These are phyloP conservation scores for Paralichthys olivaceus DNA, from an alignment of 2,113 vertebrate genomes.

Conservation along the genomic window DNA sequence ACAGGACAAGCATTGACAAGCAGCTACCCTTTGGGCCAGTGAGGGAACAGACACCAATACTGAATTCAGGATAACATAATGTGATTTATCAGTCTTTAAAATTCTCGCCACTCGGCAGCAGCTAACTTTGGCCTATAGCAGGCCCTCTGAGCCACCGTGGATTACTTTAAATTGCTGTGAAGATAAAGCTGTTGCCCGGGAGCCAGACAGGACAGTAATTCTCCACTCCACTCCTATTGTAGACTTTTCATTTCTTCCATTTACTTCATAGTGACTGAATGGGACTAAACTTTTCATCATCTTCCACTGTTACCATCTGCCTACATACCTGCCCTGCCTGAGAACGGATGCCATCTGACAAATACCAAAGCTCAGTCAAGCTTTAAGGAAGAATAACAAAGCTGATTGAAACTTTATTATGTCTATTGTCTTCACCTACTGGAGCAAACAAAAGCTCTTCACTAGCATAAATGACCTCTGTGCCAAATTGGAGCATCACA, in stretches of 20 bases:
- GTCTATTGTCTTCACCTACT: conserved; percentile 82
- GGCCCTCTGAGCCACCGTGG: conserved; percentile 60
- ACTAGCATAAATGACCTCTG: conserved; percentile 72
- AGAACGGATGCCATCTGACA: conserved; percentile 67
- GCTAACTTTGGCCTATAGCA: conserved; percentile 41
- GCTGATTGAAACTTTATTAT: conserved; percentile 80
- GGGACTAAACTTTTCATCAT: conserved; percentile 78
- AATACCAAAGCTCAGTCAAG: conserved; percentile 77
- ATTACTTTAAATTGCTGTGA: conserved; percentile 75
- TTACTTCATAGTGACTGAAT: conserved; percentile 75
- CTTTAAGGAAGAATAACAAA: conserved; percentile 82
- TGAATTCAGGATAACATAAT: conserved; percentile 47
- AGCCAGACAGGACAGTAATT: conserved; percentile 82
- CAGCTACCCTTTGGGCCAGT: conserved; percentile 39
- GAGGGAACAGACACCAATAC: conserved; percentile 56
- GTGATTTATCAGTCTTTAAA: conserved; percentile 42
- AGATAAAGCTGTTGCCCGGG: conserved; percentile 74
- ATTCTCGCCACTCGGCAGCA: conserved; percentile 57
- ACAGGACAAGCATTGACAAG: conserved; percentile 46
- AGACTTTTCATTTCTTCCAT: conserved; percentile 81
- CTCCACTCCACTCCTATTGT: conserved; percentile 78
- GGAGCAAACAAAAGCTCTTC: conserved; percentile 79
- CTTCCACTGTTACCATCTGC: conserved; percentile 57
- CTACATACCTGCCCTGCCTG: conserved; percentile 64
- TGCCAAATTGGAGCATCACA: conserved; percentile 71